Conservation (phyloP, 2,888 invertebrate genomes). For the Rhagonycha lutea region DNA sequence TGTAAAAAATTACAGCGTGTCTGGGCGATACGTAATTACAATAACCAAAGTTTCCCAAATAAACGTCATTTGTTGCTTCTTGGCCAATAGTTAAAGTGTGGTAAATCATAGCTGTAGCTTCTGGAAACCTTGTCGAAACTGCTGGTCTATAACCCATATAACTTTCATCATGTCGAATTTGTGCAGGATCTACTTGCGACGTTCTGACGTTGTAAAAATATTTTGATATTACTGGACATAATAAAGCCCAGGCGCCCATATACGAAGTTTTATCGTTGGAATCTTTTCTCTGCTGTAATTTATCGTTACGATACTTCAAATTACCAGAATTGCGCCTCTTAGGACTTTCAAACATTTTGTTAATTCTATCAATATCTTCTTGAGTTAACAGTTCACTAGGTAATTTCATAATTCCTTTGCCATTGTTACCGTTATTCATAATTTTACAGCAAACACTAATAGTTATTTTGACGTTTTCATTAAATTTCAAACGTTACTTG, state of each 20-base stretch:
- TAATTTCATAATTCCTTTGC: conserved; percentile 54
- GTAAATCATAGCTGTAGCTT: conserved; percentile 66
- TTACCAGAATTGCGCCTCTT: conserved; percentile 37
- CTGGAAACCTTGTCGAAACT: conserved; percentile 51
- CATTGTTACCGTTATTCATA: background rate
- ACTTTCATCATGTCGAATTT: conserved; percentile 52
- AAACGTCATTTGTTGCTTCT: conserved; percentile 64
- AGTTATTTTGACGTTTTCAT: background rate
- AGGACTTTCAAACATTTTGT: conserved; percentile 51
- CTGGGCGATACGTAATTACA: conserved; percentile 72
- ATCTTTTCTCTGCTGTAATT: conserved; percentile 27
- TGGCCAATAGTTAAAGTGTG: conserved; percentile 73
- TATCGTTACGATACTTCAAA: background rate
- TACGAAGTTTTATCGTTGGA: conserved; percentile 37
- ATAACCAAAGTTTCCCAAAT: conserved; percentile 66
- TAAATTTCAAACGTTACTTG: background rate
- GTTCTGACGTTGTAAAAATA: conserved; percentile 53
- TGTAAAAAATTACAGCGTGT: conserved; percentile 83
- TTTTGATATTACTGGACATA: conserved; percentile 64
- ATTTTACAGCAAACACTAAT: background rate
- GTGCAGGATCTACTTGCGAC: conserved; percentile 50
- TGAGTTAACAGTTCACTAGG: conserved; percentile 66
- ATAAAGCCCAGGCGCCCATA: conserved; percentile 64
- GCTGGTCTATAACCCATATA: conserved; percentile 53
- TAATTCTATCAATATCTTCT: conserved; percentile 58